A percentile compares a stretch with the other conserved stretches of the same genome.
phyloP scores from a whole-genome alignment of 2,113 vertebrate genomes.

The Gavialis gangeticus region DNA sequence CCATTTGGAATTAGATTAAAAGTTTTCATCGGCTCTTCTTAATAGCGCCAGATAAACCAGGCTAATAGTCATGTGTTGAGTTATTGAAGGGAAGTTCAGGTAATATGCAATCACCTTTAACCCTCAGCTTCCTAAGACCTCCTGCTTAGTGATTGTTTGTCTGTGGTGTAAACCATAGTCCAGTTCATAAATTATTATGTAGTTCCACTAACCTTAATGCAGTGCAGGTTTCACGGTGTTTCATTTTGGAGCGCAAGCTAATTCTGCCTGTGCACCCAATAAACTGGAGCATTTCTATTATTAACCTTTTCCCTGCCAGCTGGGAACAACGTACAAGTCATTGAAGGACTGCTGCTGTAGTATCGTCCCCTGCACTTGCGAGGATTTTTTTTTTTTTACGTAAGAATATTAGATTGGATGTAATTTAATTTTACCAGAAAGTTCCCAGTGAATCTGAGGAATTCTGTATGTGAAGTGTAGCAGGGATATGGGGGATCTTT shows the following conservation, averaged over 20 bases:
- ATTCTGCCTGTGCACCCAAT: slow-evolving; percentile 43
- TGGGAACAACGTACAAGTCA: accelerated
- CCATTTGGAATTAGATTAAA: slow-evolving; percentile 68
- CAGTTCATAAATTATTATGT: slow-evolving; percentile 76
- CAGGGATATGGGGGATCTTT: neutral
- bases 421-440: accelerated
- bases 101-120: slow-evolving; percentile 70
- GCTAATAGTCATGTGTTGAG: slow-evolving; percentile 77
- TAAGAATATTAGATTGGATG: accelerated
- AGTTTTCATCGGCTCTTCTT: slow-evolving; percentile 70
- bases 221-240: slow-evolving; percentile 55
- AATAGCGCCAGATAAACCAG: slow-evolving; percentile 71
- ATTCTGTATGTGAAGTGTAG: accelerated
- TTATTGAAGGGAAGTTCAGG: slow-evolving; percentile 73
- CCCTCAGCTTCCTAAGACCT: slow-evolving; percentile 68
- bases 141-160: slow-evolving; percentile 68
- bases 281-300: neutral
- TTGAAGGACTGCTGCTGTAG: accelerated
- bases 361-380: accelerated
- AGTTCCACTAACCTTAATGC: slow-evolving; percentile 58
- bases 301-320: slow-evolving; percentile 40
- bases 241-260: slow-evolving; percentile 53
- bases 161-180: slow-evolving; percentile 63
- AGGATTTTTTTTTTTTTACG: accelerated
- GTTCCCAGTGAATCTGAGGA: neutral